Conservation (phyloP, 2,888 invertebrate genomes). For the Diaphora mendica region DNA sequence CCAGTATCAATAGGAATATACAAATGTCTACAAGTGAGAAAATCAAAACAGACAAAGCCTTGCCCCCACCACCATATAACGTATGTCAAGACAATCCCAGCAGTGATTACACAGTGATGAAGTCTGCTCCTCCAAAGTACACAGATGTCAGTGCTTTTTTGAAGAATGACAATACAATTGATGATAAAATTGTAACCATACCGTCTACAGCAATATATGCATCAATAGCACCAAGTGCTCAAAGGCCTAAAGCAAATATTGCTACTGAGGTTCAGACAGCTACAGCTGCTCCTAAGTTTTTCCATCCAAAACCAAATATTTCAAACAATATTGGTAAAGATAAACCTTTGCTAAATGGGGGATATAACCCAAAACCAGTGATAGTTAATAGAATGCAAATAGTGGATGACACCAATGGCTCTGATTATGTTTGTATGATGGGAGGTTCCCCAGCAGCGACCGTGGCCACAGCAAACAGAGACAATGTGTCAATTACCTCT, state of each 20-base stretch:
- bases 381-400: constrained; percentile 79
- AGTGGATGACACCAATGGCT: constrained; percentile 91
- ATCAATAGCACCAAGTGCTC: constrained; percentile 84
- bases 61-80: constrained; percentile 83
- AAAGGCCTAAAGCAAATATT: constrained; percentile 83
- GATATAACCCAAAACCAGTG: constrained; percentile 65
- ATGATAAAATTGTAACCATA: constrained; percentile 79
- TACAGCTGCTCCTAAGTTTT: constrained; percentile 85
- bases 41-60: constrained; percentile 80
- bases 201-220: constrained; percentile 85
- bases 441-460: constrained; percentile 88
- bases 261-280: constrained; percentile 85
- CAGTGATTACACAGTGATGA: constrained; percentile 83
- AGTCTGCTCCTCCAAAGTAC: constrained; percentile 82
- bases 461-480: constrained; percentile 77
- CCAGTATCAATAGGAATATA: constrained; percentile 67
- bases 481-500: constrained; percentile 74
- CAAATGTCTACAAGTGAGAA: constrained; percentile 76
- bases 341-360: constrained; percentile 73
- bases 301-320: constrained; percentile 86
- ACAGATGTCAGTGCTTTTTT: constrained; percentile 79
- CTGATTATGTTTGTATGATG: constrained; percentile 94
- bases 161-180: constrained; percentile 74
- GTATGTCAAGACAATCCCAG: constrained; percentile 69
- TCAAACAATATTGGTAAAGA: constrained; percentile 83